A percentile compares a stretch with the other conserved stretches of the same genome.
Conservation (phyloP, 2,888 invertebrate genomes). For the Phengaris alcon region DNA sequence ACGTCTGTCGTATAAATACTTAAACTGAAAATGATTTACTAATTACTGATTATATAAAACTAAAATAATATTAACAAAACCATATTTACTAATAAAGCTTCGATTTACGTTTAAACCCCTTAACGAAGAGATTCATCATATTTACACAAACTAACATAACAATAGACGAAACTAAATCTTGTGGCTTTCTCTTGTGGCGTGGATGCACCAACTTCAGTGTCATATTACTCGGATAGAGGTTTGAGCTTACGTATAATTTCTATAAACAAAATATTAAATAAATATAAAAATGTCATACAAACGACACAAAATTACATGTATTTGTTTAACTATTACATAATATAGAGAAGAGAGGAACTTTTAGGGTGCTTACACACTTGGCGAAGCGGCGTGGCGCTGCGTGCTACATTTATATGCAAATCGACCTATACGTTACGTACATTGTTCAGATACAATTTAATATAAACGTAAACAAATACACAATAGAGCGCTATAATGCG, state of each 20-base stretch:
- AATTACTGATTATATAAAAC: not conserved
- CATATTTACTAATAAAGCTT: conserved; percentile 72
- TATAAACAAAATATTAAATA: not conserved
- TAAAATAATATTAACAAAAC: conserved; percentile 29
- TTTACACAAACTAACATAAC: conserved; percentile 40
- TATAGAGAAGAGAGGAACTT: not conserved
- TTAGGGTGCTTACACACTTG: not conserved
- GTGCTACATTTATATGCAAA: too few species aligned
- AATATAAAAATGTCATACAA: conserved; percentile 2
- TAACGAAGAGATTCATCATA: conserved; percentile 51
- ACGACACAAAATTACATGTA: conserved; percentile 2
- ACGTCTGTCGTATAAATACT: not conserved
- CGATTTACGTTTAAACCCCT: conserved; percentile 57
- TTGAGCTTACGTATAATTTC: not conserved
- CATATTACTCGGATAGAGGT: not conserved
- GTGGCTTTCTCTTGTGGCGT: not conserved
- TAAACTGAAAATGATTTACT: not conserved
- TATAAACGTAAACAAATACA: too few species aligned
- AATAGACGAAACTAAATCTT: not conserved
- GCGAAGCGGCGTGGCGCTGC: not conserved
- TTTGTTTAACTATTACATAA: not conserved
- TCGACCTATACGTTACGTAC: too few species aligned
- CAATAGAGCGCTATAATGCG: too few species aligned
- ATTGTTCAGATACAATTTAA: too few species aligned
- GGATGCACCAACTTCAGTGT: not conserved